Conservation (phyloP, 2,113 vertebrate genomes). For the Macaca fascicularis region T2T-MFA8v1.1 NC_088378.1:93824501-93825000, state of each 20-base stretch:
- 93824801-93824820: neutral
- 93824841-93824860: neutral
- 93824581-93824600: neutral
- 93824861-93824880: neutral
- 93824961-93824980: neutral
- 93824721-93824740: neutral
- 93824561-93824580: neutral
- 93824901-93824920: neutral
- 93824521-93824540: neutral
- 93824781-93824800: neutral
- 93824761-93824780: neutral
- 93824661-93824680: neutral
- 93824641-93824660: neutral
- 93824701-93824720: neutral
- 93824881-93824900: neutral
- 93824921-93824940: neutral
- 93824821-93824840: neutral
- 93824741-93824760: neutral
- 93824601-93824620: neutral
- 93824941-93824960: neutral
- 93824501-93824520: slow-evolving; percentile 11
- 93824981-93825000: neutral
- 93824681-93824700: neutral
- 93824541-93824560: neutral
- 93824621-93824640: neutral